Percentiles rank a stretch among this genome's conserved stretches.
These are phyloP conservation scores for Drosophila kambysellisi DNA, from an alignment of 2,888 invertebrate species.

Conservation along the genomic window DNA sequence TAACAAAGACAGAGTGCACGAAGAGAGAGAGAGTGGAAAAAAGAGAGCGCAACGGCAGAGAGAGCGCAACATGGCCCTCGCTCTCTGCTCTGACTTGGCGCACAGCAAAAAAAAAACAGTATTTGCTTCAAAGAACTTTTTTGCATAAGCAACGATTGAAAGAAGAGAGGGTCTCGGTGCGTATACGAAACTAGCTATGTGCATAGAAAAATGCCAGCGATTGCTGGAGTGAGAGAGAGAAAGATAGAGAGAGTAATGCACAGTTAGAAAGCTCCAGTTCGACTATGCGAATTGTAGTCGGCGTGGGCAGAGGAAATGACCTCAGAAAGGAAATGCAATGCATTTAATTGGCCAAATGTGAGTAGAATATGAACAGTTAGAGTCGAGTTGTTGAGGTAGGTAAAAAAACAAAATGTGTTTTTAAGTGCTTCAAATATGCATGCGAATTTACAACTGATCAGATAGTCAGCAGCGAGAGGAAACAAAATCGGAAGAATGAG, in stretches of 20 bases:
- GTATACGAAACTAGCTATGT: constrained; percentile 27
- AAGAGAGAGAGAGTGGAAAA: not conserved
- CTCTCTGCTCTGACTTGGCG: constrained; percentile 59
- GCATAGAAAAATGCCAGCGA: constrained; percentile 50
- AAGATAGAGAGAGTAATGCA: constrained; percentile 23
- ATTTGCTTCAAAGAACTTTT: constrained; percentile 45
- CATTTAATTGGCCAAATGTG: constrained; percentile 73
- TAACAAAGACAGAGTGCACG: constrained; percentile 17
- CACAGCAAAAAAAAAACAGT: constrained; percentile 60
- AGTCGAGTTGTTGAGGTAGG: not conserved
- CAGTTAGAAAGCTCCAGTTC: constrained; percentile 58
- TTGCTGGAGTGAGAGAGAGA: not conserved
- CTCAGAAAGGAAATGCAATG: constrained; percentile 77
- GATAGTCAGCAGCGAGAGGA: not conserved
- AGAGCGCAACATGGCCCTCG: constrained; percentile 5
- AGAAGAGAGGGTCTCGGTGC: constrained; percentile 2
- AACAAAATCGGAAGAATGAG: not conserved
- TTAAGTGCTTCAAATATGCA: not conserved
- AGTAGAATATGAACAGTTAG: constrained; percentile 38
- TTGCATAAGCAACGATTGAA: constrained; percentile 33
- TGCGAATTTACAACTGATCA: not conserved
- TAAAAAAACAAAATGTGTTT: not conserved
- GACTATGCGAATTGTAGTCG: constrained; percentile 26
- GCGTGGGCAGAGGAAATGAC: constrained; percentile 70
- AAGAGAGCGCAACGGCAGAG: constrained; percentile 11